Conservation (phyloP, 2,797 vertebrate species). For the Yasuhikotakia modesta region DNA sequence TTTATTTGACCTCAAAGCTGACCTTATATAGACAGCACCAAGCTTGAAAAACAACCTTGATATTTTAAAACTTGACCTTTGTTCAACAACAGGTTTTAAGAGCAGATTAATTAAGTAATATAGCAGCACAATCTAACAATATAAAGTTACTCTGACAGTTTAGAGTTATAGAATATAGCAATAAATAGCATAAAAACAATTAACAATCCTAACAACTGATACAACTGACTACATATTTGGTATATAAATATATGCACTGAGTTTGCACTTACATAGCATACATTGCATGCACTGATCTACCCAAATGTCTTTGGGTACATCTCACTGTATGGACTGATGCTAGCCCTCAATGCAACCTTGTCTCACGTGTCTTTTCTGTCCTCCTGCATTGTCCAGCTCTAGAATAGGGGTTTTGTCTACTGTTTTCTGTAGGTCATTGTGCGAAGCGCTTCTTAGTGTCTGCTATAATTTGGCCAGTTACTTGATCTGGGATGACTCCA, state of each 20-base stretch:
- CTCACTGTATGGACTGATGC: conserved; percentile 66
- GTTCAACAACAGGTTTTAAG: not conserved
- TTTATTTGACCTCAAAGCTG: conserved; percentile 12
- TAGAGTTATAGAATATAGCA: too few species aligned
- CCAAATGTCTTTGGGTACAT: conserved; percentile 9
- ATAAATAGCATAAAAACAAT: not conserved
- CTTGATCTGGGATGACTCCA: conserved; percentile 77
- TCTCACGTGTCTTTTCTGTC: conserved; percentile 82
- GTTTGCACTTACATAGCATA: too few species aligned
- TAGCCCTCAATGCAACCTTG: conserved; percentile 70
- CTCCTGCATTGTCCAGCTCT: conserved; percentile 80
- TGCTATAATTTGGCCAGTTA: conserved; percentile 90
- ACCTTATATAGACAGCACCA: conserved; percentile 23
- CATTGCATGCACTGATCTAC: not conserved
- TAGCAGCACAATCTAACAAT: conserved; percentile 22
- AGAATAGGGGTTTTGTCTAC: conserved; percentile 86
- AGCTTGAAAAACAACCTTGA: conserved; percentile 48
- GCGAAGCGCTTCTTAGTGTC: conserved; percentile 88
- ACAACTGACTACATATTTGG: not conserved
- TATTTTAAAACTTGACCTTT: conserved; percentile 41
- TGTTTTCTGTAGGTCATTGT: conserved; percentile 84
- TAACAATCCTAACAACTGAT: too few species aligned
- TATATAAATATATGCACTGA: not conserved
- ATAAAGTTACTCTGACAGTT: not conserved
- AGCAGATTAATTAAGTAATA: conserved; percentile 4